Evolutionary conservation across 2,888 invertebrate species (phyloP).

Genomic region (Anthophora plumipes): DNA sequence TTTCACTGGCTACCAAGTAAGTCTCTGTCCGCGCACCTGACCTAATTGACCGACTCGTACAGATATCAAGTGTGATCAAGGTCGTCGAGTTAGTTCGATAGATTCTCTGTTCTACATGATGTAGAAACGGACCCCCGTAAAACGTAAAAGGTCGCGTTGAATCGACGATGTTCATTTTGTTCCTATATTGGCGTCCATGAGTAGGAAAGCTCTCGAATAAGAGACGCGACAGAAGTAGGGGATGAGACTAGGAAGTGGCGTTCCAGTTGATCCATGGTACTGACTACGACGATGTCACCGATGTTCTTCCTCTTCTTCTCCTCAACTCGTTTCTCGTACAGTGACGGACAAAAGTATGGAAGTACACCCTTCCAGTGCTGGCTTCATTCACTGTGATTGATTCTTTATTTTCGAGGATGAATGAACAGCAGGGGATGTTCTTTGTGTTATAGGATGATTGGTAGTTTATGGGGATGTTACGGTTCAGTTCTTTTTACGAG

Average conservation of each 20-base stretch:
- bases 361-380: too few species aligned
- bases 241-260: conserved; percentile 52
- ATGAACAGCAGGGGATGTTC: too few species aligned
- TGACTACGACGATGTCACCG: conserved; percentile 28
- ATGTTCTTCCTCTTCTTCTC: neutral
- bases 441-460: too few species aligned
- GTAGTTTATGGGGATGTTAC: too few species aligned
- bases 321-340: neutral
- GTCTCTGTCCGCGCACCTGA: conserved; percentile 59
- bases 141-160: conserved; percentile 50
- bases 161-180: neutral
- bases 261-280: neutral
- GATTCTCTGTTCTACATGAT: conserved; percentile 21
- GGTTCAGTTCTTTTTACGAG: too few species aligned
- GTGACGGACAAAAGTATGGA: neutral
- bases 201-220: conserved; percentile 29
- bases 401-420: too few species aligned
- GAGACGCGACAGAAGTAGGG: neutral
- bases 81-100: conserved; percentile 41
- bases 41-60: conserved; percentile 58
- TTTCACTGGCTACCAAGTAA: conserved; percentile 42
- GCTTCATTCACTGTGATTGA: too few species aligned
- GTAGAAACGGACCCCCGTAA: conserved; percentile 44
- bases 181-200: conserved; percentile 51
- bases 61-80: conserved; percentile 62